phyloP scores from a whole-genome alignment of 1,140 invertebrate species.

The Drosophila pectinifera region DNA sequence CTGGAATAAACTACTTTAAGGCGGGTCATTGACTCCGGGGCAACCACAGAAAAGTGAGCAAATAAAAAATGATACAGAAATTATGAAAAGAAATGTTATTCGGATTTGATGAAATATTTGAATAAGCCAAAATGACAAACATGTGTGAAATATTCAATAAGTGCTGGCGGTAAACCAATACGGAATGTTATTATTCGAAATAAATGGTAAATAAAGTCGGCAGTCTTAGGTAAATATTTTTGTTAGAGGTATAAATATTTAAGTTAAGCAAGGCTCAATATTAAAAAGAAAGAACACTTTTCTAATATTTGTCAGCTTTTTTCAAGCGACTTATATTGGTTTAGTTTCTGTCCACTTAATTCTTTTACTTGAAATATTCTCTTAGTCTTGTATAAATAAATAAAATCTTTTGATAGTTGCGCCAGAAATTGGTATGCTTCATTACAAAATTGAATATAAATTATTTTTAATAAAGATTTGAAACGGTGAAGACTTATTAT shows the following conservation, averaged over 20 bases:
- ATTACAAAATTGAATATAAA: conserved; percentile 27
- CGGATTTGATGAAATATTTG: conserved; percentile 13
- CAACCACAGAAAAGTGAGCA: conserved; percentile 23
- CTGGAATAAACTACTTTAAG: conserved; percentile 38
- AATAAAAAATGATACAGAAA: conserved; percentile 12
- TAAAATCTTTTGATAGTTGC: conserved; percentile 48
- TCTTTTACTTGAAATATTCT: conserved; percentile 5
- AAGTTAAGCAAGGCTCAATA: not conserved
- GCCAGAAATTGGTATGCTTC: conserved; percentile 26
- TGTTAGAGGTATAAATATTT: not conserved
- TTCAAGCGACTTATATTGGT: not conserved
- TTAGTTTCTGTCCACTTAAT: not conserved
- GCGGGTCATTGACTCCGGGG: conserved; percentile 33
- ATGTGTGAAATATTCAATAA: conserved; percentile 32
- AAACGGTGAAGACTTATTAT: not conserved
- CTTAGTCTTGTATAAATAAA: not conserved
- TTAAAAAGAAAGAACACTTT: not conserved
- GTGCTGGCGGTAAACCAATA: not conserved
- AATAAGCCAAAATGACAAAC: conserved; percentile 13
- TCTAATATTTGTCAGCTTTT: not conserved
- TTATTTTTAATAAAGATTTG: conserved; percentile 16
- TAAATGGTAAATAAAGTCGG: not conserved
- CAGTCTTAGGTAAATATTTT: not conserved
- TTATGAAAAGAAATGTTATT: conserved; percentile 5
- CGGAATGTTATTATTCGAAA: conserved; percentile 1